Base-by-base conservation (phyloP, 2,797 vertebrate genomes). In the Rousettus madagascariensis region DNA sequence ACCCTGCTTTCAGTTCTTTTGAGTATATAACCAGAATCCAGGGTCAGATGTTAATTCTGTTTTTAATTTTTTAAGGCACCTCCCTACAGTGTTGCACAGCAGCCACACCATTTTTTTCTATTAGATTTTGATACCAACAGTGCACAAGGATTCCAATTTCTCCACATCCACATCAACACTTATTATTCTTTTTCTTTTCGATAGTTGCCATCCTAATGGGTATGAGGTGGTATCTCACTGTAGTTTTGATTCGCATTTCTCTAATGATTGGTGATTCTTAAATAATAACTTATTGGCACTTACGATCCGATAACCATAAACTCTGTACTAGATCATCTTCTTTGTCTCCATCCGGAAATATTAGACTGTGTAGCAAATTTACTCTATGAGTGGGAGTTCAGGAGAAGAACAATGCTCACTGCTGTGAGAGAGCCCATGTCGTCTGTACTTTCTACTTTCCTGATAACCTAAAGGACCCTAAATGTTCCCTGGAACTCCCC, bases 301-400 rank as follows among this genome's bases (percentile, higher is more conserved):
- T 51, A 59, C 38, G 65, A 51, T 38, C 22, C 53, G 16, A 96
- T 49, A 92, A 87, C 36, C 69, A 41, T 80, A 88, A 94, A 86
- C 88, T 90, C 94, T 92, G 11, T 33, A 90, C 19, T 17, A 87
- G 51, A 61, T 57, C 36, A 16, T 71, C 41, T 71, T 66, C 68
- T 38, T 68, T 87, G 41, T 72, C 74, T 89, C 77, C 24, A 53
- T 30, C 36, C 74, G 96, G 65, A 92, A 93, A 89, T 36, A 65
- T 77, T 68, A 74, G 92, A 86, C 28, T 46, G 6, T 79, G 26
- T 19, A 33, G 57, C 28, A 51, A 36, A 55, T 13, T 24, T 16
- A 65, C 38, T 84, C 46, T 75, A 22, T 4, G 6, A 87, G 41
- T 0, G 11, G 38, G 2, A 55, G 6, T 10, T 78, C 10, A 33